Conservation (phyloP, 2,888 invertebrate species). For the Boloria euphrosyne region DNA sequence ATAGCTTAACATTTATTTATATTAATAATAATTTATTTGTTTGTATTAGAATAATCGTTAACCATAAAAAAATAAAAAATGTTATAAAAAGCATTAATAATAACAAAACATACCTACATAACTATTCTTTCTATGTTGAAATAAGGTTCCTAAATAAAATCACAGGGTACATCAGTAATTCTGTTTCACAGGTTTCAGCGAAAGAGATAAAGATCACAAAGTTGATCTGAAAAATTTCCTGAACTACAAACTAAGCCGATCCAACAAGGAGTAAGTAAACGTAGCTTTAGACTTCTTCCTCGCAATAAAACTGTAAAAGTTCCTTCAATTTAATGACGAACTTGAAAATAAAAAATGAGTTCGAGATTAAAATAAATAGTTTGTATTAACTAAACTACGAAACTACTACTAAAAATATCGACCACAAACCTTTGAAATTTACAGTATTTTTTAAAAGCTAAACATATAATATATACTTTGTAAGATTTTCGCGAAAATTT, state of each 20-base stretch:
- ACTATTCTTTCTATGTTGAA: neutral
- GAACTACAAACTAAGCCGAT: conserved; percentile 51
- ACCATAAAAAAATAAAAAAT: no score
- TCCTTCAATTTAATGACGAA: neutral
- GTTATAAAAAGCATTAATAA: neutral
- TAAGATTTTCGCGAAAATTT: no score
- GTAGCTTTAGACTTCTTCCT: conserved; percentile 28
- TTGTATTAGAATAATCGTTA: no score
- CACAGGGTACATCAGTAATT: conserved; percentile 32
- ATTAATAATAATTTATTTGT: no score
- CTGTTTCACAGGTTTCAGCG: conserved; percentile 50
- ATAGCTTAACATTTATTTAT: no score
- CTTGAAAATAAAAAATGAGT: neutral
- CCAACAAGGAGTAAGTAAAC: conserved; percentile 56
- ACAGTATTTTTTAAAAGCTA: no score
- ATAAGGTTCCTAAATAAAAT: conserved; percentile 4
- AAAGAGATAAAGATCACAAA: conserved; percentile 43
- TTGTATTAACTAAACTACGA: no score
- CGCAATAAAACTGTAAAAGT: conserved; percentile 28
- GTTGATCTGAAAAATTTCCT: conserved; percentile 49
- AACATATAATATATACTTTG: no score
- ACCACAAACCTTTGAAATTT: no score
- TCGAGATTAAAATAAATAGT: neutral
- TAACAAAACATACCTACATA: neutral
- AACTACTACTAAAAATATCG: no score